A percentile compares a stretch with the other conserved stretches of the same genome.
Conservation (phyloP, 2,888 invertebrate species). For the Lepidocyrtoides sp. region DNA sequence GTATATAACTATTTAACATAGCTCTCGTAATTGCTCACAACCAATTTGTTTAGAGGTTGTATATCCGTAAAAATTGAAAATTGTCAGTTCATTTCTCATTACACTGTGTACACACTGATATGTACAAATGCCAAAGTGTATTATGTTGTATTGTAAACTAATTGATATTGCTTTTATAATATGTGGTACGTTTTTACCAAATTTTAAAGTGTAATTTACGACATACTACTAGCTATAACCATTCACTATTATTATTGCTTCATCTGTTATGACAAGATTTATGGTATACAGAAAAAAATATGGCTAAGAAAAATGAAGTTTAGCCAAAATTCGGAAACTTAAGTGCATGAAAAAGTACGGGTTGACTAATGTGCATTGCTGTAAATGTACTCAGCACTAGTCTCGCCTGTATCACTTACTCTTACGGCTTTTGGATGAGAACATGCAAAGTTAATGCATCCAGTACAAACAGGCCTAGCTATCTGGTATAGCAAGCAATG, state of each 20-base stretch:
- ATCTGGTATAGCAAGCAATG: neutral
- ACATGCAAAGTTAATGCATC: too few relatives aligned
- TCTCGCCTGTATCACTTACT: neutral
- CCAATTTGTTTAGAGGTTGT: constrained; percentile 49
- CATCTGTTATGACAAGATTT: neutral
- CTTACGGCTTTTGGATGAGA: too few relatives aligned
- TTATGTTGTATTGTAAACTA: too few relatives aligned
- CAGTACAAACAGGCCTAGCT: too few relatives aligned
- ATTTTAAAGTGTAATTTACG: constrained; percentile 30
- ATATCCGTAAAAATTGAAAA: constrained; percentile 8
- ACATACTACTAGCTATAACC: neutral
- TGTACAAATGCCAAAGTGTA: too few relatives aligned
- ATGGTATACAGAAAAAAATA: neutral
- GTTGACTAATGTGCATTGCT: neutral
- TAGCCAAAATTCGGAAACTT: neutral
- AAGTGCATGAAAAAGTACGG: neutral
- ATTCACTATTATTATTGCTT: neutral
- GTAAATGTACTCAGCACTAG: neutral
- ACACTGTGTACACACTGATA: neutral
- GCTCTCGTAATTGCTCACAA: neutral
- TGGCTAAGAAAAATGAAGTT: neutral
- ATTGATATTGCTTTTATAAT: neutral
- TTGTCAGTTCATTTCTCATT: neutral
- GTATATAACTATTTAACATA: neutral
- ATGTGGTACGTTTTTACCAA: neutral